Percentiles rank a stretch among this genome's conserved stretches.
Conservation (phyloP, 64 coral and sea anemone genomes). For the Montipora capricornis region DNA sequence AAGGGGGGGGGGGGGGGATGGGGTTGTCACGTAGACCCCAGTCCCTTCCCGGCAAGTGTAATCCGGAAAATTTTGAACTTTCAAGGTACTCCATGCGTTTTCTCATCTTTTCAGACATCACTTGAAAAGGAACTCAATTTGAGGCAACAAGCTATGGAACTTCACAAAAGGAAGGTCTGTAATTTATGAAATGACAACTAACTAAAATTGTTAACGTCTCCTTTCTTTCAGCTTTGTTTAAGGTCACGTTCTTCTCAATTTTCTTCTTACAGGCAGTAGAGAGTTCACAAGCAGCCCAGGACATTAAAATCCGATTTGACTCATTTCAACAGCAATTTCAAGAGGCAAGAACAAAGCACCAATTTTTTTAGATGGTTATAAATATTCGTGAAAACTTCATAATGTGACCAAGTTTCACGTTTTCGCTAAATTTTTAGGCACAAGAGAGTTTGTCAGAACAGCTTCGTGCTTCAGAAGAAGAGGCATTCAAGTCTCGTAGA, state of each 20-base stretch:
- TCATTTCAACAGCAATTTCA: slow-evolving; percentile 97
- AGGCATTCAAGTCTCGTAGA: slow-evolving; percentile 87
- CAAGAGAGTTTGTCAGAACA: slow-evolving; percentile 89
- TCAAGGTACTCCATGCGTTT: not conserved
- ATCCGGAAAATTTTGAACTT: not conserved
- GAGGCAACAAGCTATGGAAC: slow-evolving; percentile 98
- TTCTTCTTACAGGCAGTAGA: slow-evolving; percentile 76
- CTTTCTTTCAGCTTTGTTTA: not conserved
- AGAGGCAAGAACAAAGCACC: slow-evolving; percentile 44
- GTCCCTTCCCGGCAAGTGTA: too few relatives aligned
- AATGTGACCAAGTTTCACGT: not conserved
- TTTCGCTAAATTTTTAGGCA: slow-evolving; percentile 43
- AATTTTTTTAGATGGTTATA: not conserved
- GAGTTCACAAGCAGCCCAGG: slow-evolving; percentile 84
- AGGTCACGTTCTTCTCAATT: not conserved
- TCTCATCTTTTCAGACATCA: slow-evolving; percentile 51
- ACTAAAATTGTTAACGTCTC: not conserved
- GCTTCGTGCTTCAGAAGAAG: slow-evolving; percentile 89
- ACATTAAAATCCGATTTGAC: slow-evolving; percentile 95
- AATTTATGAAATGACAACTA: not conserved
- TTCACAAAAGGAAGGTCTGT: slow-evolving; percentile 93
- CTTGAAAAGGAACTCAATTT: slow-evolving; percentile 96
- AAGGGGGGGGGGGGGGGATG: too few relatives aligned
- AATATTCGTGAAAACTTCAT: not conserved
- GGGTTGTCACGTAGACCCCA: too few relatives aligned